Evolutionary conservation across 2,888 invertebrate species (phyloP), one percentile per base, ranked within the genome.

Genomic region (Heliothis peltigera): DNA sequence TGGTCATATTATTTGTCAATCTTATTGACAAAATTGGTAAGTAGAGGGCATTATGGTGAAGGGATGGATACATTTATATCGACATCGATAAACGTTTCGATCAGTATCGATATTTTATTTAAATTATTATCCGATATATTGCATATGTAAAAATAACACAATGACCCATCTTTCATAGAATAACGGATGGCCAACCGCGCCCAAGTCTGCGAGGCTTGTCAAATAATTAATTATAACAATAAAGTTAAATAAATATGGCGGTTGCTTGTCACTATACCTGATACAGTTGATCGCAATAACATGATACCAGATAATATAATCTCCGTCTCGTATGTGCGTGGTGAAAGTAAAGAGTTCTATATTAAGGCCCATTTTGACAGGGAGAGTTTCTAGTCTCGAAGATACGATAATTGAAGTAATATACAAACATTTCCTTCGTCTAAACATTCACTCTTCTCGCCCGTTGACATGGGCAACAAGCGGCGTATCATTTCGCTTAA

Each of bases 221-320:
- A 82, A 83, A 84, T 70, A 80, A 86, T 80, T 82, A 82, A 79
- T 82, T 76, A 70, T 77, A 88, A 87, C 79, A 84, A 82, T 86
- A 86, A 86, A 81, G 67, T 83, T 86, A 85, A 88, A 89, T 89
- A 91, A 91, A 90, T 91, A 92, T 92, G 92, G 92, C 92, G 82
- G 75, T 82, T 75, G 73, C 66, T 76, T 79, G 75, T 75, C 64
- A 73, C 75, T 64, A 59, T 67, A 52, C 39, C 60, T 75, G 61
- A 69, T 70, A 59, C 48, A 47, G 39, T 70, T 67, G 43, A 63
- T 70, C 19, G 43, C 47, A 52, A 10, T 43, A 57, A 57, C 44
- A 52, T 53, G 65, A 60, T 64, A 64, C 51, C 68, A 43, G 66
- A 79, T 59, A 25, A 19, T 49, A 6, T 35, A 25, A 57, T 17